Conservation (phyloP, 2,113 vertebrate species). For the Aphelocoma coerulescens region DNA sequence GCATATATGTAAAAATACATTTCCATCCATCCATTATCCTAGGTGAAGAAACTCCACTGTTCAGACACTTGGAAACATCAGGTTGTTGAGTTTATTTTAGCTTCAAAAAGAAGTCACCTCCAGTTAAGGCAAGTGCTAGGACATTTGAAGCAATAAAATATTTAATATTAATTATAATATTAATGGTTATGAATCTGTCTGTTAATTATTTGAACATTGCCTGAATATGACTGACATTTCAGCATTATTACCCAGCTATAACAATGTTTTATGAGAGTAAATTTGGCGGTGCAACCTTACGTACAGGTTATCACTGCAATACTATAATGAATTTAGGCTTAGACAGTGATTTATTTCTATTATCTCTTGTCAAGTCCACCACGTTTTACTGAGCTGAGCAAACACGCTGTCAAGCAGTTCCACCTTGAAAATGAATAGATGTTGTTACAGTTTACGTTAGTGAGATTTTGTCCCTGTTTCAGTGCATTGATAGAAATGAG, state of each 20-base stretch:
- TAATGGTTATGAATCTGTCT: background rate
- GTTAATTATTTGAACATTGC: background rate
- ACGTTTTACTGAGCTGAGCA: background rate
- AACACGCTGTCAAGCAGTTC: background rate
- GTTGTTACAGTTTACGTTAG: background rate
- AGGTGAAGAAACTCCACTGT: background rate
- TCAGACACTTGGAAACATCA: background rate
- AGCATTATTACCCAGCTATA: background rate
- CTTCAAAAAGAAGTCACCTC: background rate
- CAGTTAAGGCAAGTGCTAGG: background rate
- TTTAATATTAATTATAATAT: background rate
- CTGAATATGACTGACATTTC: background rate
- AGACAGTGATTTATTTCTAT: background rate
- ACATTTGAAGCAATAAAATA: background rate
- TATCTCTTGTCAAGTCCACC: background rate
- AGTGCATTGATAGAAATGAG: background rate
- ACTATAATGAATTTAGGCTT: background rate
- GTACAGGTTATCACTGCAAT: background rate
- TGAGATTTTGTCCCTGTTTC: background rate
- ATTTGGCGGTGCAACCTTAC: background rate
- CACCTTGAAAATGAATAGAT: background rate
- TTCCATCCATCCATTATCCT: background rate
- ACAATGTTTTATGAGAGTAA: background rate
- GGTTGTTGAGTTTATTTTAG: background rate
- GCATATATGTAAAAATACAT: background rate